Evolutionary conservation across 2,888 invertebrate genomes (phyloP), one percentile per base, ranked within the genome.

Genomic region (Sepiola atlantica): DNA sequence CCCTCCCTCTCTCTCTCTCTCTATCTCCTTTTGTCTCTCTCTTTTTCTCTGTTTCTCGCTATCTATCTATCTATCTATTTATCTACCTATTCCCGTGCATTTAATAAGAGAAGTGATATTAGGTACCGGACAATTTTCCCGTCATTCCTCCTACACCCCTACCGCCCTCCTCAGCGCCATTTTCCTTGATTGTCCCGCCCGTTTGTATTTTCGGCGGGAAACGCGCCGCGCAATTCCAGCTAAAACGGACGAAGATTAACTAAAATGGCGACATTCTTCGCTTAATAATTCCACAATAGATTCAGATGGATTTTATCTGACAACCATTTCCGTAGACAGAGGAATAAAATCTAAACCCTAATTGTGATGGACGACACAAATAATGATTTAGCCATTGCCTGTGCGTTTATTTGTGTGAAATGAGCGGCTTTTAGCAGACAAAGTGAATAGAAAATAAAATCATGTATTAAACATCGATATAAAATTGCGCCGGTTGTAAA

Each of bases 281-380:
- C 77, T 77, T 32, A 77, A n/a, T 77, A 77, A 77, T 77, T 77
- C n/a, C 77, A 77, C 77, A 77, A 77, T 77, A n/a, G 77, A 77
- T 32, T 77, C 14, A n/a, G 77, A 77, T 77, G 77, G n/a, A 77
- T n/a, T 77, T 77, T 77, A 77, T 77, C 77, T 77, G 77, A 77
- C 77, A 77, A 77, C 77, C 77, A 77, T 77, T 77, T 77, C 77
- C 77, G 77, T 77, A 32, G 77, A 77, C n/a, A 77, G n/a, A 77
- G 32, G 77, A 77, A 77, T 77, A n/a, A 77, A n/a, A 77, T 77
- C 77, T 14, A 77, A 77, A 77, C 77, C n/a, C 32, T 77, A n/a
- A 77, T 77, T 77, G 77, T 77, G 77, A 77, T 77, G 77, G 77
- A 77, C 77, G 77, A 77, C n/a, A 77, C 77, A n/a, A 77, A 32